Evolutionary conservation across 2,888 invertebrate genomes (phyloP).

Genomic region (Phyllotreta cruciferae): DNA sequence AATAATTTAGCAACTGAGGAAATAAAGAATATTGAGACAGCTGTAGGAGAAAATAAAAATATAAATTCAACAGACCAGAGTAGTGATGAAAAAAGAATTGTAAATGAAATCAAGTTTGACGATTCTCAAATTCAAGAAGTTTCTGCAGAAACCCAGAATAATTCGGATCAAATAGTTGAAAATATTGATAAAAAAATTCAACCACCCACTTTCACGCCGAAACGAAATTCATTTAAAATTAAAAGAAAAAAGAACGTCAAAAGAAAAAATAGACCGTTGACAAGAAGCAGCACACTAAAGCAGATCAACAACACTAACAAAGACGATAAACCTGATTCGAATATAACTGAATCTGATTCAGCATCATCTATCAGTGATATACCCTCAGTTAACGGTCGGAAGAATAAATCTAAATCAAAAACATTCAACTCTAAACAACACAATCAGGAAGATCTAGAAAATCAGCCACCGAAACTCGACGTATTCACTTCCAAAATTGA

Average conservation of each 20-base stretch:
- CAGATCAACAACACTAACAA: not conserved
- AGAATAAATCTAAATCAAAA: constrained; percentile 5
- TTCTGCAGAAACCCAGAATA: not conserved
- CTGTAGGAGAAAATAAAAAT: too few relatives aligned
- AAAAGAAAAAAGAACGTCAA: constrained; percentile 16
- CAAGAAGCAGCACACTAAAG: constrained; percentile 8
- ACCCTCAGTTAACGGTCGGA: not conserved
- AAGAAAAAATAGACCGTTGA: constrained; percentile 8
- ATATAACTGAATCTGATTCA: constrained; percentile 1
- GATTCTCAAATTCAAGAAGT: too few relatives aligned
- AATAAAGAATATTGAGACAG: too few relatives aligned
- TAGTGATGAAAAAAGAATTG: too few relatives aligned
- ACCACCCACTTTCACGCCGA: not conserved
- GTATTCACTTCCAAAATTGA: constrained; percentile 25
- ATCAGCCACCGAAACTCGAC: too few relatives aligned
- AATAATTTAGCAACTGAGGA: too few relatives aligned
- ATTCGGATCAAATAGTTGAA: not conserved
- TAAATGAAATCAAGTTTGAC: too few relatives aligned
- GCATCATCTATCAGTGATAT: too few relatives aligned
- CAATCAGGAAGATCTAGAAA: not conserved
- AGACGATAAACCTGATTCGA: not conserved
- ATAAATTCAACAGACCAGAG: too few relatives aligned
- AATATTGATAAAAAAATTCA: not conserved
- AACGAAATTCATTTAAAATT: constrained; percentile 17
- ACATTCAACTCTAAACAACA: not conserved